phyloP scores from a whole-genome alignment of 2,113 vertebrate species.

The Ahaetulla prasina region DNA sequence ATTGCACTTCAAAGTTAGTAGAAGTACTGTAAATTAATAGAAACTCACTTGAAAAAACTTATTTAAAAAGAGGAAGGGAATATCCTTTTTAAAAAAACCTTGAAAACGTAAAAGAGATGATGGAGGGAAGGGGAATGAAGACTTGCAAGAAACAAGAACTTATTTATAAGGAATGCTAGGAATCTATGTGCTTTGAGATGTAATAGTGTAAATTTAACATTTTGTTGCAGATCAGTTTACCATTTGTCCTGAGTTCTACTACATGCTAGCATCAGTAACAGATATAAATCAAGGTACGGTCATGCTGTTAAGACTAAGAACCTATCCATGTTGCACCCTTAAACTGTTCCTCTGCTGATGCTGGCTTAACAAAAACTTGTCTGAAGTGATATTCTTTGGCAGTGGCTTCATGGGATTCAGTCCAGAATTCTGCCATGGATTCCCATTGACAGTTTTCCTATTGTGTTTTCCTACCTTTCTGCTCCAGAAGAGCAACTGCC shows the following conservation, averaged over 20 bases:
- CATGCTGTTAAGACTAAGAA: background rate
- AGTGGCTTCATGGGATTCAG: background rate
- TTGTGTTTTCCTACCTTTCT: background rate
- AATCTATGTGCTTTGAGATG: background rate
- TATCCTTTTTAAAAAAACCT: background rate
- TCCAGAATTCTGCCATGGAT: background rate
- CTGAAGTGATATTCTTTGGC: background rate
- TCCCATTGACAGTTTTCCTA: background rate
- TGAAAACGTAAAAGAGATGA: background rate
- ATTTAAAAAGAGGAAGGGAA: background rate
- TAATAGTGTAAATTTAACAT: background rate
- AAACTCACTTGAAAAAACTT: background rate
- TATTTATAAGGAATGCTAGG: background rate
- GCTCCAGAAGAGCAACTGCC: background rate
- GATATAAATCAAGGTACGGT: background rate
- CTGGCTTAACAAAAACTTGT: background rate
- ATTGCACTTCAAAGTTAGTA: background rate
- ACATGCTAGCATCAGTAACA: background rate
- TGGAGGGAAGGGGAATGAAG: background rate
- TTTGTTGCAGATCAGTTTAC: background rate
- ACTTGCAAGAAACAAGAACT: background rate
- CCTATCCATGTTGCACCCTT: background rate
- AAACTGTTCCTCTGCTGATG: background rate
- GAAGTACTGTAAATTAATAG: background rate
- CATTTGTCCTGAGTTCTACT: background rate